Percentiles rank a stretch among this genome's conserved stretches.
phyloP scores from a whole-genome alignment of 1,140 invertebrate species.

The Plectrocnemia conspersa region DNA sequence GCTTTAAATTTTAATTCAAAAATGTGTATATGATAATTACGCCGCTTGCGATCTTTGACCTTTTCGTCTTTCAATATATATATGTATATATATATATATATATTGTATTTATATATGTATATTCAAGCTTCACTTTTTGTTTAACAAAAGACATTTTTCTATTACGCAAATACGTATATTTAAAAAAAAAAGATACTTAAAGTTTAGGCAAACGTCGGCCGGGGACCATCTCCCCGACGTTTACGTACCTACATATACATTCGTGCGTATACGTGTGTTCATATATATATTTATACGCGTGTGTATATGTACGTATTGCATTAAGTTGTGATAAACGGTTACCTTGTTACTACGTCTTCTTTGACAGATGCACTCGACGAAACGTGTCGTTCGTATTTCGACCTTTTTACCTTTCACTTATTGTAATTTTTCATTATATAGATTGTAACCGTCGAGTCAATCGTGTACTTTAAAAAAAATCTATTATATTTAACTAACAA shows the following conservation, averaged over 20 bases:
- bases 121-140: too few relatives aligned
- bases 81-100: neutral
- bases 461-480: slow-evolving; percentile 51
- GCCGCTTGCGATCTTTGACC: neutral
- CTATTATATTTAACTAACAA: slow-evolving; percentile 54
- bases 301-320: neutral
- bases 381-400: slow-evolving; percentile 44
- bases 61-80: slow-evolving; percentile 4
- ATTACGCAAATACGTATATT: too few relatives aligned
- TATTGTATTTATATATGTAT: too few relatives aligned
- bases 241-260: too few relatives aligned
- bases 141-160: too few relatives aligned
- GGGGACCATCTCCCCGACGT: too few relatives aligned
- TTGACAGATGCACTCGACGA: slow-evolving; percentile 24
- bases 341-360: slow-evolving; percentile 39
- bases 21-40: slow-evolving; percentile 6
- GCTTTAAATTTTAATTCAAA: slow-evolving; percentile 6
- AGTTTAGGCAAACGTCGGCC: too few relatives aligned
- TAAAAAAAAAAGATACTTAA: too few relatives aligned
- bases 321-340: slow-evolving; percentile 42
- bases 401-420: slow-evolving; percentile 48
- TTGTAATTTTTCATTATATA: slow-evolving; percentile 45
- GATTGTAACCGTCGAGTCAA: slow-evolving; percentile 51
- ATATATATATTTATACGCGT: slow-evolving; percentile 47
- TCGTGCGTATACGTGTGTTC: too few relatives aligned